Evolutionary conservation across 2,888 invertebrate genomes (phyloP).

Genomic region (Zygogramma bicolorata): DNA sequence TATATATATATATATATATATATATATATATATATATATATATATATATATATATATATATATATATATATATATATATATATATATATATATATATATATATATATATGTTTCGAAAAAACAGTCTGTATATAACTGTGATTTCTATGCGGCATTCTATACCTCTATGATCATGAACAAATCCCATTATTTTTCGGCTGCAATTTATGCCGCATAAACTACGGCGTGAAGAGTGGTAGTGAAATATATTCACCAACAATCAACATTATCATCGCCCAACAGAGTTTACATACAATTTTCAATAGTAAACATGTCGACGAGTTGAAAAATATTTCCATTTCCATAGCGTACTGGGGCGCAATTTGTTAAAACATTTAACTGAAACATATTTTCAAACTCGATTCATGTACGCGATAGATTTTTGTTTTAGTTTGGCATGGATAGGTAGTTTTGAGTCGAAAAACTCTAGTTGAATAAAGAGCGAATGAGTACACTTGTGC

Average conservation of each 20-base stretch:
- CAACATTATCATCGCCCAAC: background rate
- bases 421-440: background rate
- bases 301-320: constrained; percentile 3
- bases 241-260: background rate
- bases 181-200: background rate
- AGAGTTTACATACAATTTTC: background rate
- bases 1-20: no score
- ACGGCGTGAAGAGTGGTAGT: background rate
- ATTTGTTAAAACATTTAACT: constrained; percentile 8
- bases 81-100: no score
- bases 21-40: no score
- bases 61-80: no score
- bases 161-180: background rate
- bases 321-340: background rate
- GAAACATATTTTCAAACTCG: background rate
- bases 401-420: background rate
- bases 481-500: background rate
- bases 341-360: background rate
- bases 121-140: no score
- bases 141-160: background rate
- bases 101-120: no score
- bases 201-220: background rate
- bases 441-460: background rate
- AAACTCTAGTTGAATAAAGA: background rate
- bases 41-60: no score